A percentile compares a stretch with the other conserved stretches of the same genome.
These are phyloP conservation scores for Sapayoa aenigma DNA, from an alignment of 2,113 vertebrate genomes.

Conservation along the genomic window DNA sequence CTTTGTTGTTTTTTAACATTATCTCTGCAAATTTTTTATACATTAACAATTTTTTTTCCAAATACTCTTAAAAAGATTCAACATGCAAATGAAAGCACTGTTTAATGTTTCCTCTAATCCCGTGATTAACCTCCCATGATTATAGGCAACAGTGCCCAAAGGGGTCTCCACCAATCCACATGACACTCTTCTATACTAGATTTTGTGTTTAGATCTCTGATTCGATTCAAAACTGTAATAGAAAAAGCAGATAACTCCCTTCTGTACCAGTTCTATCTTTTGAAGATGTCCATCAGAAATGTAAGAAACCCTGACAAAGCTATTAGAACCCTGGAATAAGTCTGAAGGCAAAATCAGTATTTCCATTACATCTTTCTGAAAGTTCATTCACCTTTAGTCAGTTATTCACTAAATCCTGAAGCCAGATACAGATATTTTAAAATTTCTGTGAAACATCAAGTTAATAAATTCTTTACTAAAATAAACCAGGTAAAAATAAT, in stretches of 20 bases:
- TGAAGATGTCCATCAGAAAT: neutral
- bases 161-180: neutral
- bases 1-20: neutral
- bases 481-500: neutral
- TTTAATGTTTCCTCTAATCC: neutral
- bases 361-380: neutral
- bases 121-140: neutral
- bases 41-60: neutral
- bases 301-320: neutral
- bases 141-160: neutral
- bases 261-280: neutral
- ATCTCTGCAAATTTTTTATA: neutral
- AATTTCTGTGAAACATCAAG: neutral
- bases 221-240: neutral
- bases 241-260: neutral
- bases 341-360: neutral
- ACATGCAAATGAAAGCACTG: neutral
- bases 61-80: neutral
- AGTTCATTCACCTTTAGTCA: neutral
- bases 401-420: neutral
- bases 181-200: neutral
- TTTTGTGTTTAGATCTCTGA: neutral
- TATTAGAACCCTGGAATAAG: neutral
- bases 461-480: neutral
- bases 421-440: neutral